A percentile compares a stretch with the other conserved stretches of the same genome.
These are phyloP conservation scores for Platyscapa corneri DNA, from an alignment of 1,140 invertebrate species.

Conservation along the genomic window DNA sequence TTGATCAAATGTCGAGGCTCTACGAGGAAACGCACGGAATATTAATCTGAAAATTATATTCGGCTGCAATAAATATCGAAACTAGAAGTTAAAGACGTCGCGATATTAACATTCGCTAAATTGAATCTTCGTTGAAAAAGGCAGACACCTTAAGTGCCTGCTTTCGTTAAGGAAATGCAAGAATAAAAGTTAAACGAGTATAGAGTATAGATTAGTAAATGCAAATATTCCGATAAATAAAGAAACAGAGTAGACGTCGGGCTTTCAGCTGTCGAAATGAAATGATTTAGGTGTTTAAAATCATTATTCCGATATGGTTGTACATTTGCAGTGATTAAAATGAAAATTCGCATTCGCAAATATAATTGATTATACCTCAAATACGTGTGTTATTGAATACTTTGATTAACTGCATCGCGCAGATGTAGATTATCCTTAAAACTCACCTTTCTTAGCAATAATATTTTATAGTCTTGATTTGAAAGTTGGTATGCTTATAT, in stretches of 20 bases:
- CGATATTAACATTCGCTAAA: neutral
- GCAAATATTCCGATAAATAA: too few species aligned
- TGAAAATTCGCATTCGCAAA: neutral
- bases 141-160: neutral
- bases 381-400: neutral
- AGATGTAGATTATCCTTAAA: neutral
- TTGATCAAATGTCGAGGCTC: neutral
- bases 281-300: neutral
- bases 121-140: neutral
- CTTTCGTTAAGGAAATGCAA: too few species aligned
- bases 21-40: too few species aligned
- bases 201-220: neutral
- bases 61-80: neutral
- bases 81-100: neutral
- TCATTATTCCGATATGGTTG: neutral
- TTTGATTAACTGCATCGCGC: neutral
- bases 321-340: neutral
- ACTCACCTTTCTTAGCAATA: neutral
- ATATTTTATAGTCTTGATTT: neutral
- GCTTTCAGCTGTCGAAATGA: neutral
- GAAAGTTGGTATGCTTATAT: conserved; percentile 2
- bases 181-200: too few species aligned
- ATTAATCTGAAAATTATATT: neutral
- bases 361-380: neutral
- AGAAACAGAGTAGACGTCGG: too few species aligned